Percentiles rank a stretch among this genome's conserved stretches.
Conservation (phyloP, 1,140 invertebrate species). For the Popillia japonica region DNA sequence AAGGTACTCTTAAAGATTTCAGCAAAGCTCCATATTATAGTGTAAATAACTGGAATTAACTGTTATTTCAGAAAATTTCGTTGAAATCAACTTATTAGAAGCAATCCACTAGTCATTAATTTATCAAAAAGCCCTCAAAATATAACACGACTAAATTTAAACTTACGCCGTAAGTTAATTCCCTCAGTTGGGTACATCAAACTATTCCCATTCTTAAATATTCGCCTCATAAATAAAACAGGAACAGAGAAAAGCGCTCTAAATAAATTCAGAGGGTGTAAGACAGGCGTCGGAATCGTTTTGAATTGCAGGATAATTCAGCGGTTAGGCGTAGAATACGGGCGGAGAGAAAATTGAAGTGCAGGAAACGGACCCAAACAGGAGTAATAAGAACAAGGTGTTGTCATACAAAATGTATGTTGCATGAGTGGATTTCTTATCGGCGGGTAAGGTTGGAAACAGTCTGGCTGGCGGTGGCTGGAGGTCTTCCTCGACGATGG, state of each 20-base stretch:
- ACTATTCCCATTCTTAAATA: constrained; percentile 19
- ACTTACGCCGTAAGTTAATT: constrained; percentile 16
- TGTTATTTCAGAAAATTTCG: too few species aligned
- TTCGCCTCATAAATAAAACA: constrained; percentile 39
- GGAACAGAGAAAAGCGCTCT: background rate
- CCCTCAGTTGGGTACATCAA: background rate
- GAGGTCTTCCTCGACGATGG: background rate
- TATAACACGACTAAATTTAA: background rate
- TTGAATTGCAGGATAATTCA: constrained; percentile 42
- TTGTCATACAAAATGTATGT: constrained; percentile 52
- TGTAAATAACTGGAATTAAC: too few species aligned
- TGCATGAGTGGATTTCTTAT: constrained; percentile 51
- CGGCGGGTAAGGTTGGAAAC: background rate
- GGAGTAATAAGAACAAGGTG: constrained; percentile 47
- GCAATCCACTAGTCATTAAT: too few species aligned
- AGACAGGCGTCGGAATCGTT: constrained; percentile 30
- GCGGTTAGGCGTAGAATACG: constrained; percentile 41
- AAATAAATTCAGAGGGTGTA: constrained; percentile 36
- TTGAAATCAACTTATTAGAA: too few species aligned
- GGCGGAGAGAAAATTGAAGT: constrained; percentile 47
- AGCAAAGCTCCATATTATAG: too few species aligned
- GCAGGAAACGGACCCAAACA: constrained; percentile 44
- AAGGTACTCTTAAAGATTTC: too few species aligned
- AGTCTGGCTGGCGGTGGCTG: background rate
- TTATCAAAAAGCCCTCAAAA: too few species aligned